A percentile compares a stretch with the other conserved stretches of the same genome.
Evolutionary conservation across 2,797 vertebrate genomes (phyloP).

Genomic region (Hapalemur alaotrensis): DNA sequence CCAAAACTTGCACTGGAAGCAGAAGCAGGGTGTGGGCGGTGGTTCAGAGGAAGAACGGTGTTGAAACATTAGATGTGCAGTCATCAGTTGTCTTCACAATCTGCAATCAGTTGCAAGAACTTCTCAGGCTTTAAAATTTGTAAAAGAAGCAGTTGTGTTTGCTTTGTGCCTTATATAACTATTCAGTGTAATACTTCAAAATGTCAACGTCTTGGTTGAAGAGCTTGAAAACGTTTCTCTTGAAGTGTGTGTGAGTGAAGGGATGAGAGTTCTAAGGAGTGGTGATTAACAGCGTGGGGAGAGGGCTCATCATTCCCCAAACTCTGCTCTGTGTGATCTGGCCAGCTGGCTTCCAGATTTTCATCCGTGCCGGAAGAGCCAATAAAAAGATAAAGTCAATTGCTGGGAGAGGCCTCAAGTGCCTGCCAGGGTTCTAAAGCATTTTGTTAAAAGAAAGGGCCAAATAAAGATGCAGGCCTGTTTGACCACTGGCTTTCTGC

Average conservation of each 20-base stretch:
- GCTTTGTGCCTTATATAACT: slow-evolving; percentile 4
- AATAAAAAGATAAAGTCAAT: not conserved
- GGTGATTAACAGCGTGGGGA: not conserved
- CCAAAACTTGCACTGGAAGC: not conserved
- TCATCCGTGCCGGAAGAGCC: not conserved
- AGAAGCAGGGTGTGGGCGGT: not conserved
- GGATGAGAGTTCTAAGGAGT: not conserved
- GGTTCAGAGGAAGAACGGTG: not conserved
- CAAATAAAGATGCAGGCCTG: not conserved
- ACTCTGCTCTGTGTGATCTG: not conserved
- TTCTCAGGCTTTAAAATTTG: not conserved
- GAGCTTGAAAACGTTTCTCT: not conserved
- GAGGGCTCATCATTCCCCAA: not conserved
- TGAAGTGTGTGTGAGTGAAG: not conserved
- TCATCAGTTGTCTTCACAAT: not conserved
- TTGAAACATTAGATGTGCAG: not conserved
- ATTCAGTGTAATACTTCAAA: not conserved
- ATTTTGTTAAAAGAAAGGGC: not conserved
- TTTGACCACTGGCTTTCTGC: not conserved
- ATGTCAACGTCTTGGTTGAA: not conserved
- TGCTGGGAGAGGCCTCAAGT: not conserved
- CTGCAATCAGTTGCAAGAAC: not conserved
- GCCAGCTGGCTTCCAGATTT: not conserved
- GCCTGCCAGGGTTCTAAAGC: not conserved
- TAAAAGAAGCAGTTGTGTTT: not conserved